phyloP scores from a whole-genome alignment of 37 sponge, comb jelly and placozoan genomes.

The Chondrosia reniformis region DNA sequence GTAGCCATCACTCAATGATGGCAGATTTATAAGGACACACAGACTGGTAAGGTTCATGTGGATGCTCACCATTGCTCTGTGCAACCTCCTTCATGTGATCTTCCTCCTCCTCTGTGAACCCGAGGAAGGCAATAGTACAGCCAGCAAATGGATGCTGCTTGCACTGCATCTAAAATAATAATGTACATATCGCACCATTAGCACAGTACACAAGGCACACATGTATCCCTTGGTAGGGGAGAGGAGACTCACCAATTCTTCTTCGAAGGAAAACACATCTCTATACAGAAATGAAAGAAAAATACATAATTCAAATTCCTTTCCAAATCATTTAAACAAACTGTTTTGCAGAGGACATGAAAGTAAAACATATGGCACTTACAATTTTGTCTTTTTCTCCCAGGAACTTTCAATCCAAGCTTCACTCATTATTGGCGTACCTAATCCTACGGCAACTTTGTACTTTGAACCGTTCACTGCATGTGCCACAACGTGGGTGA shows the following conservation, averaged over 20 bases:
- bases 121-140: conserved; percentile 67
- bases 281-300: conserved; percentile 15
- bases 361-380: background rate
- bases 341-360: background rate
- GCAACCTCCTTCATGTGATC: conserved; percentile 74
- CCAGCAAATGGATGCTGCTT: conserved; percentile 81
- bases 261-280: background rate
- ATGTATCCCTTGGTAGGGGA: background rate
- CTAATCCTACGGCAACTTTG: conserved; percentile 75
- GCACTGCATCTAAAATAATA: conserved; percentile 38
- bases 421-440: conserved; percentile 87
- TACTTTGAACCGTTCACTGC: conserved; percentile 84
- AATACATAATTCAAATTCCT: background rate
- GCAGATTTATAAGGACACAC: too few species aligned
- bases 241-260: conserved; percentile 47
- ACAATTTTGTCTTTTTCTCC: conserved; percentile 45
- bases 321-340: background rate
- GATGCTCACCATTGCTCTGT: conserved; percentile 53
- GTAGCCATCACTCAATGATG: too few species aligned
- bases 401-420: conserved; percentile 72
- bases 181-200: background rate
- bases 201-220: background rate
- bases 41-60: too few species aligned
- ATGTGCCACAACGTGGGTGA: conserved; percentile 89
- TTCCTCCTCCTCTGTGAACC: conserved; percentile 72